Percentiles rank a stretch among this genome's conserved stretches.
Evolutionary conservation across 2,113 vertebrate species (phyloP).

Genomic region (Neolamprologus kungweensis): DNA sequence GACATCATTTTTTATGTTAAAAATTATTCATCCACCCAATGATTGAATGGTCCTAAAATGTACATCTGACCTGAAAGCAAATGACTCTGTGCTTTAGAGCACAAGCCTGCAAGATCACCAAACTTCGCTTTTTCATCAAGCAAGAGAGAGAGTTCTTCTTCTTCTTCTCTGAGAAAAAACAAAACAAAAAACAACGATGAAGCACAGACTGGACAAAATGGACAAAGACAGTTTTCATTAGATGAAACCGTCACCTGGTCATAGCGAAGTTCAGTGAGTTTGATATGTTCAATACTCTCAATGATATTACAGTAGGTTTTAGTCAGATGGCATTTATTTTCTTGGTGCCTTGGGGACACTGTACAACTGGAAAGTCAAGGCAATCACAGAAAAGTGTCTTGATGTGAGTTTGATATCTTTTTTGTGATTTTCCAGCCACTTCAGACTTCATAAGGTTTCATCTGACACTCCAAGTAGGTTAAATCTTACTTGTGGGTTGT

Average conservation of each 20-base stretch:
- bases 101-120: background rate
- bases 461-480: background rate
- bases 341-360: background rate
- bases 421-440: background rate
- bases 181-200: background rate
- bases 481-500: background rate
- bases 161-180: background rate
- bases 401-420: background rate
- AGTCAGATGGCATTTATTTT: background rate
- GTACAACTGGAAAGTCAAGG: background rate
- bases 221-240: background rate
- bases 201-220: background rate
- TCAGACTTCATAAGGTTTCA: background rate
- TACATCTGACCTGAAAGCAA: background rate
- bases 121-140: background rate
- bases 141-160: background rate
- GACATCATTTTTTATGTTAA: background rate
- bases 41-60: background rate
- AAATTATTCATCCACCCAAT: background rate
- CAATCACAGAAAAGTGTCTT: constrained; percentile 3
- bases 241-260: background rate
- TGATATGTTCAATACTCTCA: background rate
- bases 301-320: background rate
- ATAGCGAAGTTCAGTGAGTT: background rate
- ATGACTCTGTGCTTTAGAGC: background rate